phyloP scores from a whole-genome alignment of 2,797 vertebrate genomes.

The Gymnoscopelus microlampas region DNA sequence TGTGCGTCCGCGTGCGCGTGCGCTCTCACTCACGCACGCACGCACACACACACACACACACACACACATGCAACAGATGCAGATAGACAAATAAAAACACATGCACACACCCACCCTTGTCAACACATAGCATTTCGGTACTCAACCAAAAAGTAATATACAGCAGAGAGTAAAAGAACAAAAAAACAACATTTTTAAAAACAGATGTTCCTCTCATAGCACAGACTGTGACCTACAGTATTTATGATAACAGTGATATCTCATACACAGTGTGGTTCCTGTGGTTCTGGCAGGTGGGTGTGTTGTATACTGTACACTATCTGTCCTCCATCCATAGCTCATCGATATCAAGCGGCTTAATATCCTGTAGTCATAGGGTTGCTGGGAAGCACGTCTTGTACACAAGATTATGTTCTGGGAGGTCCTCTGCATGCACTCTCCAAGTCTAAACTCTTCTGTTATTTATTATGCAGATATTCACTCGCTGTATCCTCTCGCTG shows the following conservation, averaged over 20 bases:
- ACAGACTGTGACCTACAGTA: neutral
- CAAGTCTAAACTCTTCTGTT: conserved; percentile 16
- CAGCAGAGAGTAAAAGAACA: neutral
- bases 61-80: neutral
- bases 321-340: neutral
- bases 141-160: neutral
- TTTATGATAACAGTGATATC: neutral
- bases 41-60: neutral
- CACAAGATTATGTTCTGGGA: conserved; percentile 1
- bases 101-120: neutral
- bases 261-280: neutral
- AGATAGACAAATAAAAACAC: conserved; percentile 12
- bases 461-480: neutral
- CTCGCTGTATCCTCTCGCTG: neutral
- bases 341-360: neutral
- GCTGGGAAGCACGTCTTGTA: neutral
- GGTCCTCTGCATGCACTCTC: conserved; percentile 1
- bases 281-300: neutral
- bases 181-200: neutral
- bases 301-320: conserved; percentile 3
- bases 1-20: neutral
- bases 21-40: neutral
- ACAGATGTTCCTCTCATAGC: neutral
- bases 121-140: neutral
- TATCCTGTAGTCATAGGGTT: neutral